Evolutionary conservation across 1,140 invertebrate genomes (phyloP), one percentile per base, ranked within the genome.

Genomic region (Cephus cinctus): DNA sequence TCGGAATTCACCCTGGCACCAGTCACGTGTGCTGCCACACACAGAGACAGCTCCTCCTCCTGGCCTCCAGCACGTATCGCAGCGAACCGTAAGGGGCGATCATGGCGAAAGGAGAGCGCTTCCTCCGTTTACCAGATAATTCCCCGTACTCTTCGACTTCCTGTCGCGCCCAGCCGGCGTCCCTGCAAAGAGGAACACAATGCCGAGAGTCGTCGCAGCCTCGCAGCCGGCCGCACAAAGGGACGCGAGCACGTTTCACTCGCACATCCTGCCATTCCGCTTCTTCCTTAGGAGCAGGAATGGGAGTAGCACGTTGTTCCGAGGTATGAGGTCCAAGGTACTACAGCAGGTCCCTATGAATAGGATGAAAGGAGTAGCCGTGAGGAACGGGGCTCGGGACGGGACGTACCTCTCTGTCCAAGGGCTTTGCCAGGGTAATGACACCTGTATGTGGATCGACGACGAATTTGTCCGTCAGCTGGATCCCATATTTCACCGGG

Each of bases 401-500:
- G n/a, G n/a, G n/a, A 50, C 65, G 77, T 80, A 92, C 90, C 80
- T 94, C 91, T 61, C 89, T 81, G 78, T 95, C 89, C 27, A 95
- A 77, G 0, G 86, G 84, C 66, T 87, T 85, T 8, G 84, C 80
- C 22, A 94, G 73, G 2, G 82, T 90, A 20, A 94, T 89, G 41
- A 85, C 82, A 11, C 92, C 92, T 1, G 86, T 87, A n/a, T 73
- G 72, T 5, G 84, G 77, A 75, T 94, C 80, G 1, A 93, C 91
- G 31, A 77, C 76, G 56, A 94, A 87, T 57, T 85, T 81, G 67
- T 92, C 88, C 3, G 90, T 92, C 4, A 90, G 88, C 43, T 86
- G 81, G 23, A 93, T 80, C 15, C 88, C 87, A 67, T 87, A 94
- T 59, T 79, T 78, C 39, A 88, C 78, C 2, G 76, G 67, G 9